Base-by-base conservation (phyloP, 2,888 invertebrate species). In the Magallana nippona region DNA sequence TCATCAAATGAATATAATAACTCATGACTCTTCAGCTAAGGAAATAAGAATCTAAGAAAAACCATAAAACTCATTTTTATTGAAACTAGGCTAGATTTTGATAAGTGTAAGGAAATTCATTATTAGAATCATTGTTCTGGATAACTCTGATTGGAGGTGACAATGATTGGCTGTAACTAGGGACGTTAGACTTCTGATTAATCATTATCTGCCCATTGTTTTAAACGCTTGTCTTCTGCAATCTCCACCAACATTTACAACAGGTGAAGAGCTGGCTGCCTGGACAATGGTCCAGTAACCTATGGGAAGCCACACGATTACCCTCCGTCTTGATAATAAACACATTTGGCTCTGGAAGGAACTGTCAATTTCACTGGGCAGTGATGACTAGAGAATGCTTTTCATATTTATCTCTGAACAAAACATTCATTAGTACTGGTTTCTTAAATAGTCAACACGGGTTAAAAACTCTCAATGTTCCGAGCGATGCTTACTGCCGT, bases 151-250 rank as follows among this genome's bases (percentile, higher is more conserved):
- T 71, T 71, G 27, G 27, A 27, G 15, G 8, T 22, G 71, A 71
- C 71, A 71, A 15, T 71, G 71, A 71, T 71, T 71, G 71, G 71
- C 15, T 71, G 71, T 71, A 71, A 71, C 32, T 32, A 27, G 71
- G 32, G 32, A 71, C 22, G 27, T 1, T 32, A 27, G 32, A 32
- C 19, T 32, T 71, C 71, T 11, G 27, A 71, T 71, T 71, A 71
- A 32, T 71, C 71, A 71, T 71, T 71, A 71, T 22, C 13, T 32
- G 27, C 32, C 17, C 32, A 71, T 71, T 71, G 71, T 71, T 71
- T 71, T 32, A 22, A 15, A 71, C 15, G 11, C 22, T n/a, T 71
- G 71, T 71, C 71, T 71, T 32, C 71, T 27, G 13, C 71, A 71
- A 71, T 71, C 71, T 71, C 32, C 27, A 71, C 1, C 1, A 71